These are phyloP conservation scores for Trilocha varians DNA, from an alignment of 2,888 invertebrate species.

Conservation along the genomic window DNA sequence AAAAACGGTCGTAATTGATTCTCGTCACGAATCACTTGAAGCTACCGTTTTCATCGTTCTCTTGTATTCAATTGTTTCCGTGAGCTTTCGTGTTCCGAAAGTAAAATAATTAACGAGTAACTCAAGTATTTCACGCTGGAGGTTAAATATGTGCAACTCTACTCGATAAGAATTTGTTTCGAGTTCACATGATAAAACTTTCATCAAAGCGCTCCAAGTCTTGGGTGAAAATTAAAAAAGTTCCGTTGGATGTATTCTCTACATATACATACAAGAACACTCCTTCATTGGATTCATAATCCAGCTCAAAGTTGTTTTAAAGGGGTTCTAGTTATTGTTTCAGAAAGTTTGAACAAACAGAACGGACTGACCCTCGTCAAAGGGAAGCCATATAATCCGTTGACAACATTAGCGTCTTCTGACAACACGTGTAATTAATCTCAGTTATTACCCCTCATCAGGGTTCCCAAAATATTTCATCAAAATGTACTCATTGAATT, in stretches of 20 bases:
- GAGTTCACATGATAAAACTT: not conserved
- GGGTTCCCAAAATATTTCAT: not conserved
- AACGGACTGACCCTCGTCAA: conserved; percentile 40
- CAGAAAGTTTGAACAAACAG: conserved; percentile 28
- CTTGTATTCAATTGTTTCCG: not conserved
- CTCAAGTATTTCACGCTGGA: not conserved
- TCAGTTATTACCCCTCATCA: conserved; percentile 19
- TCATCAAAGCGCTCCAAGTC: not conserved
- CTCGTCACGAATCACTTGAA: conserved; percentile 16
- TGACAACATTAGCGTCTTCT: conserved; percentile 42
- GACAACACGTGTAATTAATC: conserved; percentile 39
- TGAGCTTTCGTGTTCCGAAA: not conserved
- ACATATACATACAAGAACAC: not conserved
- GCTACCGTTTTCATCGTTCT: conserved; percentile 9
- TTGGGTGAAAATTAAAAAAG: not conserved
- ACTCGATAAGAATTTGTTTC: not conserved
- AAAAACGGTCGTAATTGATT: conserved; percentile 13
- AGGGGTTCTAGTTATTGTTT: conserved; percentile 6
- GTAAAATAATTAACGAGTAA: not conserved
- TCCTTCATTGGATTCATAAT: conserved; percentile 3
- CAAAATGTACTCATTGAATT: not conserved
- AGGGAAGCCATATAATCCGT: conserved; percentile 26
- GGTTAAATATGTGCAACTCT: not conserved
- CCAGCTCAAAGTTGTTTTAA: conserved; percentile 1
- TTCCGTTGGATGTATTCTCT: not conserved